Conservation (phyloP, 2,797 vertebrate genomes). For the Babyrousa celebensis region DNA sequence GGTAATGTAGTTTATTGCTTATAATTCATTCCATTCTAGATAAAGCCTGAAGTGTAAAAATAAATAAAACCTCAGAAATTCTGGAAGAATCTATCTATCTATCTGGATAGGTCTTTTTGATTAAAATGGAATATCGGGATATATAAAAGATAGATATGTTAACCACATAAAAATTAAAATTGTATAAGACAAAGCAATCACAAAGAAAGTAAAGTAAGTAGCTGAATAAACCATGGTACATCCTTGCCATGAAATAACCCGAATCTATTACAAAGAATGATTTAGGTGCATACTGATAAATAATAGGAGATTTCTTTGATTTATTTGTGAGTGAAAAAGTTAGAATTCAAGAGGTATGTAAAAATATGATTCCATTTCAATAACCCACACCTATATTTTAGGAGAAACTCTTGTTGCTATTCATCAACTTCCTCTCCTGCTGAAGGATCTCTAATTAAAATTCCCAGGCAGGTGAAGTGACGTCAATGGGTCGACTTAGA, state of each 20-base stretch:
- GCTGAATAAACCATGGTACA: background rate
- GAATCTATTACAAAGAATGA: background rate
- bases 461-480: background rate
- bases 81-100: constrained; percentile 12
- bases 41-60: background rate
- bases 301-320: background rate
- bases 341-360: background rate
- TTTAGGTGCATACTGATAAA: background rate
- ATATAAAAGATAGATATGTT: background rate
- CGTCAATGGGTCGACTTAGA: background rate
- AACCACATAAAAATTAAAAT: constrained; percentile 13
- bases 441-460: background rate
- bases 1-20: background rate
- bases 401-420: background rate
- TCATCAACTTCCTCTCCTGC: background rate
- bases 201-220: background rate
- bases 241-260: background rate
- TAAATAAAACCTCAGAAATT: background rate
- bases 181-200: background rate
- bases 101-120: background rate
- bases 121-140: background rate
- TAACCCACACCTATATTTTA: background rate
- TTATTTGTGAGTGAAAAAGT: background rate
- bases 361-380: background rate
- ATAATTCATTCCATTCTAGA: background rate